These are phyloP conservation scores for Enteromius argenteus DNA, from an alignment of 2,797 vertebrate species.

Conservation along the genomic window DNA sequence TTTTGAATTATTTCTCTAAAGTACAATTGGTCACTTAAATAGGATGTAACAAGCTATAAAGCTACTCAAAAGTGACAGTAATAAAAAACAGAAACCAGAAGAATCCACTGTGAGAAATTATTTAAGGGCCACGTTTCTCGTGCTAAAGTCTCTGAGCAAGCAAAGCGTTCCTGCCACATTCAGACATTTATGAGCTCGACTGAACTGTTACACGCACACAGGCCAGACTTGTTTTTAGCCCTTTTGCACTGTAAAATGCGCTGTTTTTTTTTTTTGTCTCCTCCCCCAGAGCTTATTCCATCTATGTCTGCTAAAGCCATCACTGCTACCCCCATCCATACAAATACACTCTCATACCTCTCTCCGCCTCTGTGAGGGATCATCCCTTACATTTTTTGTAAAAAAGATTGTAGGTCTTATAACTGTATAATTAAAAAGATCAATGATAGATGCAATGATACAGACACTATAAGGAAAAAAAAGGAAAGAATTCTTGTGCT, in stretches of 20 bases:
- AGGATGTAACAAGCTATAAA: background rate
- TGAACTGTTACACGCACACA: constrained; percentile 39
- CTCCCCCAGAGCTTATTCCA: constrained; percentile 60
- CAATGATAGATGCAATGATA: background rate
- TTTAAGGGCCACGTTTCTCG: background rate
- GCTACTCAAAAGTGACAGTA: background rate
- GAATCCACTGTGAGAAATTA: background rate
- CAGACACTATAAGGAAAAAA: background rate
- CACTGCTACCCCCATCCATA: constrained; percentile 58
- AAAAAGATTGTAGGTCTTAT: background rate
- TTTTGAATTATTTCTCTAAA: background rate
- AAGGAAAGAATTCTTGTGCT: too few species aligned
- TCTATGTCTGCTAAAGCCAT: constrained; percentile 76
- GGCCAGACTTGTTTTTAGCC: constrained; percentile 52
- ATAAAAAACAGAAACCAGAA: constrained; percentile 3
- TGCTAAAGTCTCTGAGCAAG: background rate
- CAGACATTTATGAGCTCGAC: constrained; percentile 44
- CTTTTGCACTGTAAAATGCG: constrained; percentile 51
- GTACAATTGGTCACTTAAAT: background rate
- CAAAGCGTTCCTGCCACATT: constrained; percentile 42
- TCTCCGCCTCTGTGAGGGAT: background rate
- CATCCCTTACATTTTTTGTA: background rate
- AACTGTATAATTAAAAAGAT: background rate
- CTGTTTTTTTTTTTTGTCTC: constrained; percentile 69
- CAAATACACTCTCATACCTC: constrained; percentile 5